A percentile compares a stretch with the other conserved stretches of the same genome.
phyloP scores from a whole-genome alignment of 2,888 invertebrate species.

The Limenitis arthemis region DNA sequence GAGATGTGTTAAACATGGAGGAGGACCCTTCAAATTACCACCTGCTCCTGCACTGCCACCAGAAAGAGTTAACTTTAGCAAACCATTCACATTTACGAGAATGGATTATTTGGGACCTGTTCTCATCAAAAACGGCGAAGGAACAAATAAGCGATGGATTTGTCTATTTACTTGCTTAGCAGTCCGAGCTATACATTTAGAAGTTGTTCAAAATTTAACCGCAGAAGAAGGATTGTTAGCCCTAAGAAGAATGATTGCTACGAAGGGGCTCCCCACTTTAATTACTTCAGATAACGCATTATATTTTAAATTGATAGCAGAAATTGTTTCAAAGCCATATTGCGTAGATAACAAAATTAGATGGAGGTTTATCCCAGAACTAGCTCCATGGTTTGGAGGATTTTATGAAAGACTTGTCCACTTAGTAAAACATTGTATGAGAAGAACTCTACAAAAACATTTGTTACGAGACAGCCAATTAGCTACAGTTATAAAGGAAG shows the following conservation, averaged over 20 bases:
- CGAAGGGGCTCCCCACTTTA: constrained; percentile 11
- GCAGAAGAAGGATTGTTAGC: constrained; percentile 25
- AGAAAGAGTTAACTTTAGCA: constrained; percentile 22
- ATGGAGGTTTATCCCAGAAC: constrained; percentile 13
- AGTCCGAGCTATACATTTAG: constrained; percentile 26
- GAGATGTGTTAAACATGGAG: constrained; percentile 24
- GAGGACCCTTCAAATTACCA: constrained; percentile 27
- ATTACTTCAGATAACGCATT: constrained; percentile 23
- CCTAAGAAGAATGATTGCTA: constrained; percentile 17
- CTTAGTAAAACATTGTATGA: constrained; percentile 12
- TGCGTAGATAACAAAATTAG: constrained; percentile 8
- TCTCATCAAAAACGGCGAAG: constrained; percentile 1
- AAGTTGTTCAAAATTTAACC: constrained; percentile 24
- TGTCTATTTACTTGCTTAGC: constrained; percentile 23
- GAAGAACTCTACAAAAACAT: constrained; percentile 12
- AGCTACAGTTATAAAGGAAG: constrained; percentile 14
- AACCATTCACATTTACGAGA: constrained; percentile 22
- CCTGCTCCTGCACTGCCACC: constrained; percentile 21
- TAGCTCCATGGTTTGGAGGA: constrained; percentile 18
- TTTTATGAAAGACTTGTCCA: constrained; percentile 15
- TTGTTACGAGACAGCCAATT: constrained; percentile 10
- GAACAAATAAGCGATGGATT: constrained; percentile 20
- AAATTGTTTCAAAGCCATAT: constrained; percentile 1
- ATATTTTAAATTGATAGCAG: constrained; percentile 22
- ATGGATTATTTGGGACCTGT: constrained; percentile 23